Percentiles rank a stretch among this genome's conserved stretches.
These are phyloP conservation scores for Trachops cirrhosus DNA, from an alignment of 2,797 vertebrate species.

Conservation along the genomic window DNA sequence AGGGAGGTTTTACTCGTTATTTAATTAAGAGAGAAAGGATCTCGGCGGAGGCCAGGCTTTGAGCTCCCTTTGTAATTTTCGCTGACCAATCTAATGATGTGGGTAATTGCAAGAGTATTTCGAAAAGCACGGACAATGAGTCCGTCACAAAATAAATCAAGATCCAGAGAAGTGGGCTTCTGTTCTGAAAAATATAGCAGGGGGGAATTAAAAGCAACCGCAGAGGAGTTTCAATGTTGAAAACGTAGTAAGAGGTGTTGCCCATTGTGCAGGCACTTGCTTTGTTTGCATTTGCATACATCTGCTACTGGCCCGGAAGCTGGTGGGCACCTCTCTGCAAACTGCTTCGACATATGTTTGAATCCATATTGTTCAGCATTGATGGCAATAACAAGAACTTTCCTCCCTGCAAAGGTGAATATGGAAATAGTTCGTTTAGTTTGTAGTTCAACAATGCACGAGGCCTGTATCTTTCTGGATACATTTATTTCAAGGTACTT, in stretches of 20 bases:
- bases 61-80: not conserved
- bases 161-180: not conserved
- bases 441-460: constrained; percentile 78
- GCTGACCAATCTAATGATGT: not conserved
- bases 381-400: constrained; percentile 25
- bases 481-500: constrained; percentile 87
- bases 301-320: not conserved
- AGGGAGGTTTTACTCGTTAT: not conserved
- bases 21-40: constrained; percentile 46
- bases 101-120: not conserved
- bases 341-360: not conserved
- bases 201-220: not conserved
- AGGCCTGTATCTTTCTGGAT: constrained; percentile 80
- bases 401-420: constrained; percentile 60
- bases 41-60: not conserved
- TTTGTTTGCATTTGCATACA: not conserved
- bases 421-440: constrained; percentile 72
- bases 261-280: fast-evolving
- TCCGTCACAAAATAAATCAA: not conserved
- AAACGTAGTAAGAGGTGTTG: fast-evolving
- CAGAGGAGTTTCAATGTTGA: fast-evolving
- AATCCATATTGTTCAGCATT: constrained; percentile 12
- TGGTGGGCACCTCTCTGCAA: not conserved
- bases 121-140: not conserved
- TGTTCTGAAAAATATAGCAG: not conserved